Evolutionary conservation across 2,113 vertebrate genomes (phyloP).

Genomic region (Catharus bicknelli): DNA sequence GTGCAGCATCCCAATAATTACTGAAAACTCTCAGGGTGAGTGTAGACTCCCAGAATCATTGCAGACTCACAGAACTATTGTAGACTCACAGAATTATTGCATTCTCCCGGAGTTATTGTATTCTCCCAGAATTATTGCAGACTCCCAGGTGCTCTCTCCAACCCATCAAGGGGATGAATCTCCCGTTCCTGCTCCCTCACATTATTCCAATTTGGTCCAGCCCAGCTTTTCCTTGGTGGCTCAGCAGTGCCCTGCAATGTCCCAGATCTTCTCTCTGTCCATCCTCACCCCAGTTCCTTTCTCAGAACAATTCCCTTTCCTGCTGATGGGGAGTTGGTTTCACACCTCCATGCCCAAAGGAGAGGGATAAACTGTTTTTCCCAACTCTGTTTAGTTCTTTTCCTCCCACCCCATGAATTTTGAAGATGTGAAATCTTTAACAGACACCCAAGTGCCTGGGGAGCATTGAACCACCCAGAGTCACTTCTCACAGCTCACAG

Average conservation of each 20-base stretch:
- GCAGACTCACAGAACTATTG: background rate
- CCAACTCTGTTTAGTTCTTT: background rate
- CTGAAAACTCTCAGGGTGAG: too few relatives aligned
- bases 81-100: too few relatives aligned
- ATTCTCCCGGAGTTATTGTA: too few relatives aligned
- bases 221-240: accelerated
- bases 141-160: background rate
- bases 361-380: background rate
- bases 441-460: background rate
- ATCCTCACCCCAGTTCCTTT: background rate
- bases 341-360: background rate
- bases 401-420: background rate
- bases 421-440: background rate
- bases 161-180: background rate
- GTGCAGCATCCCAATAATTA: background rate
- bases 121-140: background rate
- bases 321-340: background rate
- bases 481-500: background rate
- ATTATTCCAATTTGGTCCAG: background rate
- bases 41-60: background rate
- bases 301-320: background rate
- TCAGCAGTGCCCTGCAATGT: background rate
- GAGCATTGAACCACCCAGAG: background rate
- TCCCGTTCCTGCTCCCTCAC: background rate
- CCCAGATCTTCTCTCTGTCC: background rate